Evolutionary conservation across 2,797 vertebrate species (phyloP).

Genomic region (Trematomus bernacchii): DNA sequence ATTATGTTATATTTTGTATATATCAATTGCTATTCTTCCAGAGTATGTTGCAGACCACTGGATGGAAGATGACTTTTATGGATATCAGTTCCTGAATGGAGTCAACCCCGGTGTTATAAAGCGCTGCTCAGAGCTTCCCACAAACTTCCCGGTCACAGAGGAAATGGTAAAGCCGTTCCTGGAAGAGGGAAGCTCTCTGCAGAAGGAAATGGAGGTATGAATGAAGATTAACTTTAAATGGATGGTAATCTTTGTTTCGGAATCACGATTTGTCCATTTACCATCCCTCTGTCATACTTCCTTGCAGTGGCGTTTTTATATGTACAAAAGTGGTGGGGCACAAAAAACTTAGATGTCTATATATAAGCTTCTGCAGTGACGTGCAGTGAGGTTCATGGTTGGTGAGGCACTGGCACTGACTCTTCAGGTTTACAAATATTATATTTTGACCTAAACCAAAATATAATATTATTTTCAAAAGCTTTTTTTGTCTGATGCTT

Average conservation of each 20-base stretch:
- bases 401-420: too few relatives aligned
- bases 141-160: slow-evolving; percentile 74
- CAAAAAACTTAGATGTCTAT: too few relatives aligned
- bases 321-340: too few relatives aligned
- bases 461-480: background rate
- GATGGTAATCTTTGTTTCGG: background rate
- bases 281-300: background rate
- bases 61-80: slow-evolving; percentile 78
- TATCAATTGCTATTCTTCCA: slow-evolving; percentile 31
- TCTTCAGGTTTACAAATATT: too few relatives aligned
- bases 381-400: too few relatives aligned
- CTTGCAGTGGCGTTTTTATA: too few relatives aligned
- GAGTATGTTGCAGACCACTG: slow-evolving; percentile 75
- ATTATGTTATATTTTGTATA: background rate
- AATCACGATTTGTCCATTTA: background rate
- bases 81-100: slow-evolving; percentile 76
- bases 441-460: too few relatives aligned
- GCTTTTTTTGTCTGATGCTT: too few relatives aligned
- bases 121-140: slow-evolving; percentile 67
- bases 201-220: slow-evolving; percentile 69
- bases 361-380: too few relatives aligned
- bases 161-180: slow-evolving; percentile 74
- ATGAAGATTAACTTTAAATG: background rate
- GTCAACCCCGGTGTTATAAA: slow-evolving; percentile 71
- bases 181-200: slow-evolving; percentile 55